A percentile compares a stretch with the other conserved stretches of the same genome.
These are phyloP conservation scores for Copidosoma aretas DNA, from an alignment of 2,888 invertebrate genomes.

Conservation along the genomic window DNA sequence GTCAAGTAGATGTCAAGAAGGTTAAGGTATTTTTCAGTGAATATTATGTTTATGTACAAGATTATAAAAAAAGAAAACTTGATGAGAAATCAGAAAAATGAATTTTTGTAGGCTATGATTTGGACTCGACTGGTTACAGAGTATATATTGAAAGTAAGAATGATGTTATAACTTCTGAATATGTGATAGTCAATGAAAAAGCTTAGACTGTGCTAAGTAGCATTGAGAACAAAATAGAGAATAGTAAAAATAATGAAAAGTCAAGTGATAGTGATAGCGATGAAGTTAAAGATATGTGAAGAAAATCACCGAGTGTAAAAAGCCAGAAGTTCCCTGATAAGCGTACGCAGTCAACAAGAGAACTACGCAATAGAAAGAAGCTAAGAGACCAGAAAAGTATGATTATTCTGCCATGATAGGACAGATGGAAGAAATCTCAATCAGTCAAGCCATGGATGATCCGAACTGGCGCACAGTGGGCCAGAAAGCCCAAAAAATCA, in stretches of 20 bases:
- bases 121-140: conserved; percentile 31
- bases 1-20: conserved; percentile 8
- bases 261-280: too few species aligned
- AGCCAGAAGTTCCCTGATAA: too few species aligned
- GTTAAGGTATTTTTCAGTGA: conserved; percentile 29
- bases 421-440: conserved; percentile 17
- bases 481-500: too few species aligned
- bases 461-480: conserved; percentile 34
- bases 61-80: conserved; percentile 35
- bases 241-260: too few species aligned
- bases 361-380: conserved; percentile 37
- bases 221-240: too few species aligned
- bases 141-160: conserved; percentile 26
- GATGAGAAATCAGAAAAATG: conserved; percentile 31
- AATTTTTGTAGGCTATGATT: conserved; percentile 38
- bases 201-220: too few species aligned
- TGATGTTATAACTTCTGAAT: conserved; percentile 29
- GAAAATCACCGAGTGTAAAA: too few species aligned
- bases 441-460: conserved; percentile 43
- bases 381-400: conserved; percentile 37
- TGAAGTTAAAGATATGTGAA: too few species aligned
- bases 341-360: not conserved
- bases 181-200: conserved; percentile 36
- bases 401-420: conserved; percentile 28
- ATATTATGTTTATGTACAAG: conserved; percentile 32